These are phyloP conservation scores for Mobula birostris DNA, from an alignment of 2,113 vertebrate genomes.

Conservation along the genomic window DNA sequence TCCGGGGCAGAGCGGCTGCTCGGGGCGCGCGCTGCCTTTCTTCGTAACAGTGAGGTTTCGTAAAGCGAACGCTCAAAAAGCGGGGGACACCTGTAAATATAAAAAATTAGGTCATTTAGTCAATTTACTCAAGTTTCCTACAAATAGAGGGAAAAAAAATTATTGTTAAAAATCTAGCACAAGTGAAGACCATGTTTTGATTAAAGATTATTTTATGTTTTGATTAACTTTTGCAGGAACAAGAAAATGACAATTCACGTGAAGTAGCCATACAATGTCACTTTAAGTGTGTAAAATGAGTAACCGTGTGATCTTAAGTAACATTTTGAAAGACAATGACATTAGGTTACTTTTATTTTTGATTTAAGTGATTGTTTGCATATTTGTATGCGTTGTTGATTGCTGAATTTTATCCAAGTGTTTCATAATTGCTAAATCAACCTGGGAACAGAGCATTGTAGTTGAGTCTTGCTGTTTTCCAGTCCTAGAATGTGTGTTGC, in stretches of 20 bases:
- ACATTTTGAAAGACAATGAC: not conserved
- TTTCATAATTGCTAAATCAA: not conserved
- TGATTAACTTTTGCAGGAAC: not conserved
- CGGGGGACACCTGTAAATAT: no score
- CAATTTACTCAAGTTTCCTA: no score
- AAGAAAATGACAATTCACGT: not conserved
- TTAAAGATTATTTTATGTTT: not conserved
- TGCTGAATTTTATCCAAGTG: not conserved
- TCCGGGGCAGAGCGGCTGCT: no score
- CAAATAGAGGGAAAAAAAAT: no score
- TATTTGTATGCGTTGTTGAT: not conserved
- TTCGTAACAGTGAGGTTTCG: no score
- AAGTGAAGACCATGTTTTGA: not conserved
- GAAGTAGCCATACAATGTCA: not conserved
- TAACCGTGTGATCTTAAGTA: not conserved
- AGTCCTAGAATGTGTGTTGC: not conserved
- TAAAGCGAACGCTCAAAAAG: no score
- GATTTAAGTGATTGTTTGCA: not conserved
- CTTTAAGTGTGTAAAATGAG: not conserved
- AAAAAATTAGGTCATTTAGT: no score
- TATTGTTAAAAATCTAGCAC: not conserved
- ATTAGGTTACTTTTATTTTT: not conserved
- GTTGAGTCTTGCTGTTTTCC: not conserved
- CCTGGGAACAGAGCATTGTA: not conserved
- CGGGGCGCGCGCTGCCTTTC: no score